These are phyloP conservation scores for Aldabrachelys gigantea DNA, from an alignment of 2,113 vertebrate species.

Conservation along the genomic window DNA sequence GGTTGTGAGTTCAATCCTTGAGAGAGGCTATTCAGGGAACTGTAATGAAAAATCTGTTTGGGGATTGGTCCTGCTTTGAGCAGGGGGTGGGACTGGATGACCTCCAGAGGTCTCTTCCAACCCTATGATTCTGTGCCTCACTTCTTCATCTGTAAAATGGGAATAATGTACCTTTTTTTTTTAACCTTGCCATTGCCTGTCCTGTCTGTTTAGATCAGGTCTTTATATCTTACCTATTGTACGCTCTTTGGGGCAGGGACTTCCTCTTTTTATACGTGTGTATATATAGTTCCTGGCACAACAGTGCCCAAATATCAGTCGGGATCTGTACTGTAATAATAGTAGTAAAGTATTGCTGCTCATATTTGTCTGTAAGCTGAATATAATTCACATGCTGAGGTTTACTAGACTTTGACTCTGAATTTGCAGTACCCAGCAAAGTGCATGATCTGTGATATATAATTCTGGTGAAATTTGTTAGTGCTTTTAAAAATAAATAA, in stretches of 20 bases:
- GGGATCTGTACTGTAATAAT: not conserved
- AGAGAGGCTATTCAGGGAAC: no score
- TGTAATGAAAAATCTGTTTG: no score
- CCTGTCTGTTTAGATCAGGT: not conserved
- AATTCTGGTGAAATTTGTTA: conserved; percentile 15
- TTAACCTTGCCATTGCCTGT: not conserved
- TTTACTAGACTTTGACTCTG: not conserved
- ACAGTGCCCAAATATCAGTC: not conserved
- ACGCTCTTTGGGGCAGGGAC: not conserved
- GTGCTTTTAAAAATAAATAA: not conserved
- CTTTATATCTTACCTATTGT: not conserved
- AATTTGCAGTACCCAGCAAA: not conserved
- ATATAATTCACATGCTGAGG: not conserved
- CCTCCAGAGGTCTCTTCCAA: no score
- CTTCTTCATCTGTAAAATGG: no score
- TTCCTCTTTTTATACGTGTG: not conserved
- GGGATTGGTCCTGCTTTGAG: no score
- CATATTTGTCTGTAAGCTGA: not conserved
- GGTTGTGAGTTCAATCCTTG: no score
- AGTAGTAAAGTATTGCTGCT: not conserved
- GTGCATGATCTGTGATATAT: not conserved
- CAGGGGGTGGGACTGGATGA: no score
- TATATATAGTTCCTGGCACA: not conserved
- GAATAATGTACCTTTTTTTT: no score
- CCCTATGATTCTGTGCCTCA: no score